Evolutionary conservation across 2,113 vertebrate genomes (phyloP).

Genomic region (Prinia subflava): DNA sequence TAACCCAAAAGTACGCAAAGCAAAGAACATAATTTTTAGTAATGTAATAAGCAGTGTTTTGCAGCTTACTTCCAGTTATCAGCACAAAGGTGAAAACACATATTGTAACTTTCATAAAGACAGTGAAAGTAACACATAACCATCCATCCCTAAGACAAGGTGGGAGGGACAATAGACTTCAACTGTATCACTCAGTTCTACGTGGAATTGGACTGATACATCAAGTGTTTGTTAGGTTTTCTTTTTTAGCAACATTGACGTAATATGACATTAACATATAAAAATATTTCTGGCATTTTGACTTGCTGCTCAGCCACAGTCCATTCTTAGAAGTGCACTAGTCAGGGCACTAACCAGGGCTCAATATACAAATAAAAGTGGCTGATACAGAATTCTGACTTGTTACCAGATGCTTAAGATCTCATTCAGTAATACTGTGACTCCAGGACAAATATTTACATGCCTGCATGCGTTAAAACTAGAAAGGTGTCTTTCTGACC

Average conservation of each 20-base stretch:
- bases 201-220: constrained; percentile 79
- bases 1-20: constrained; percentile 69
- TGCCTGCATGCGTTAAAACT: constrained; percentile 99
- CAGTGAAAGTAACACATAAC: constrained; percentile 79
- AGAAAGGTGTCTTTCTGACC: constrained; percentile 97
- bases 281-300: constrained; percentile 83
- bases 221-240: constrained; percentile 78
- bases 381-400: constrained; percentile 75
- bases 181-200: constrained; percentile 78
- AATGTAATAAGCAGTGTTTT: constrained; percentile 71
- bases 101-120: constrained; percentile 79
- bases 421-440: constrained; percentile 99
- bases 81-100: constrained; percentile 86
- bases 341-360: constrained; percentile 71
- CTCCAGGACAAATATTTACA: constrained; percentile 99
- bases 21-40: constrained; percentile 65
- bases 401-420: constrained; percentile 89
- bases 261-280: constrained; percentile 84
- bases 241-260: constrained; percentile 76
- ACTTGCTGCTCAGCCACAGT: constrained; percentile 77
- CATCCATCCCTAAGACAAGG: constrained; percentile 70
- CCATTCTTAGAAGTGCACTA: constrained; percentile 72
- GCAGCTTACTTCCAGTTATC: constrained; percentile 81
- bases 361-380: constrained; percentile 82
- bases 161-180: constrained; percentile 72